Evolutionary conservation across 2,113 vertebrate genomes (phyloP).

Genomic region (Carollia perspicillata): DNA sequence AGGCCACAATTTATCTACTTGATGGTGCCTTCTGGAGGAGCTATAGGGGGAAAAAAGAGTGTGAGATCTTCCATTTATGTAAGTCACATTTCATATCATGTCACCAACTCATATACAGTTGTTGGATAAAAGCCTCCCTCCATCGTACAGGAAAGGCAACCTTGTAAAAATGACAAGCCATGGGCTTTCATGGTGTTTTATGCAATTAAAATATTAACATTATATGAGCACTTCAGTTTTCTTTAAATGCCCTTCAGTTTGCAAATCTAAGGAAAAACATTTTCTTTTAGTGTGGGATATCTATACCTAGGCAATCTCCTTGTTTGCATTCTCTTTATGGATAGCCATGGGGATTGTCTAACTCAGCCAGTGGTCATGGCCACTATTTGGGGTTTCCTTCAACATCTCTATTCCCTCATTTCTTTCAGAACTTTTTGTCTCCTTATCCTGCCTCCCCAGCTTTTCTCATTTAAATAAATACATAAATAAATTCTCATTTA

Average conservation of each 20-base stretch:
- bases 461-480: too few relatives aligned
- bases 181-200: slow-evolving; percentile 56
- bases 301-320: background rate
- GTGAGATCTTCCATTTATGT: slow-evolving; percentile 48
- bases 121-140: slow-evolving; percentile 67
- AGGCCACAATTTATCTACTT: slow-evolving; percentile 61
- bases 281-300: background rate
- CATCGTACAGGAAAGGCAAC: slow-evolving; percentile 64
- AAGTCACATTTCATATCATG: slow-evolving; percentile 59
- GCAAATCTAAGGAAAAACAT: background rate
- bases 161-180: slow-evolving; percentile 63
- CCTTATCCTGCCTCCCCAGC: background rate
- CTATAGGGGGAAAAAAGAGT: background rate
- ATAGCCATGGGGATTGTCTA: background rate
- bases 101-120: slow-evolving; percentile 36
- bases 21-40: slow-evolving; percentile 49
- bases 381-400: background rate
- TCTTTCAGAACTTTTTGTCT: background rate
- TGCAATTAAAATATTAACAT: slow-evolving; percentile 75
- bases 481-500: background rate
- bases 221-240: slow-evolving; percentile 42
- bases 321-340: background rate
- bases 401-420: background rate
- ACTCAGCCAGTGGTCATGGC: background rate
- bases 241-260: slow-evolving; percentile 61